Percentiles rank a stretch among this genome's conserved stretches.
Conservation (phyloP, 2,797 vertebrate species). For the Hydrophis major region DNA sequence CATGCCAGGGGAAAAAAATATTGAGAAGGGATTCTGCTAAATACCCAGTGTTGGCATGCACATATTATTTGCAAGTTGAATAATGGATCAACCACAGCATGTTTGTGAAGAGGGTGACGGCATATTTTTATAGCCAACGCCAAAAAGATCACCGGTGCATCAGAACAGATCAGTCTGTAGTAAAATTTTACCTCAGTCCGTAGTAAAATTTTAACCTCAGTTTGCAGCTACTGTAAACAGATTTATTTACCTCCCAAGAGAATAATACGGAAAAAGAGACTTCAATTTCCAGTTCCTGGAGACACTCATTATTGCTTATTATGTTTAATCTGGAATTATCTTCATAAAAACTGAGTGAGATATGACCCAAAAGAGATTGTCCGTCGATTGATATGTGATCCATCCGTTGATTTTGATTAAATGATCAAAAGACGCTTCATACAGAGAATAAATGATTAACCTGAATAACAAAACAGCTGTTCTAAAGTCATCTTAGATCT, state of each 20-base stretch:
- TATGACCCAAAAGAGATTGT: neutral
- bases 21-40: neutral
- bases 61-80: neutral
- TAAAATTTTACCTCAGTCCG: neutral
- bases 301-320: neutral
- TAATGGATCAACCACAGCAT: neutral
- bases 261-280: neutral
- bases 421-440: neutral
- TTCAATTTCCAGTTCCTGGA: neutral
- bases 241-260: neutral
- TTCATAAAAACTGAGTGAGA: neutral
- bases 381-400: neutral
- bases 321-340: neutral
- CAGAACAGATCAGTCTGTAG: neutral
- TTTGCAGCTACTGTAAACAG: neutral
- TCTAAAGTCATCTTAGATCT: neutral
- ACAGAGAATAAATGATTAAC: neutral
- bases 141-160: too few relatives aligned
- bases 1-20: neutral
- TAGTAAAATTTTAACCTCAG: neutral
- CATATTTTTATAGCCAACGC: neutral
- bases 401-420: neutral
- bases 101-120: neutral
- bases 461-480: neutral
- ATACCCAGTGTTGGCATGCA: neutral